Evolutionary conservation across 2,113 vertebrate genomes (phyloP).

Genomic region (Anoplopoma fimbria): DNA sequence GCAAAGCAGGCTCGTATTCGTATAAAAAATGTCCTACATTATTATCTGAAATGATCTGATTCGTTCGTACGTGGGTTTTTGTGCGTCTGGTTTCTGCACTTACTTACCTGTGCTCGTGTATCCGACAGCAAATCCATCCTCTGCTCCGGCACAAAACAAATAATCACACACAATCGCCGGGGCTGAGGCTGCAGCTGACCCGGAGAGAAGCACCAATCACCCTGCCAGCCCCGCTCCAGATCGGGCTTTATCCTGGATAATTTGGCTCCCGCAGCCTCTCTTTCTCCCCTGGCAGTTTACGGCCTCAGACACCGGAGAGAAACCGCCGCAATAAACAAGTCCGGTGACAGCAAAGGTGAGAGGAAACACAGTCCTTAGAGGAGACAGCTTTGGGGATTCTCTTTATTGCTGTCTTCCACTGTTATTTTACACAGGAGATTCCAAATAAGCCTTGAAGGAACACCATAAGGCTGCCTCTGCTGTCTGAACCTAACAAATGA

Average conservation of each 20-base stretch:
- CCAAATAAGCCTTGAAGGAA: neutral
- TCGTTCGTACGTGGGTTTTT: neutral
- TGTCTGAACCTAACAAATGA: neutral
- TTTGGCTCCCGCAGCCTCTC: constrained; percentile 23
- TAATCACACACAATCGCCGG: constrained; percentile 29
- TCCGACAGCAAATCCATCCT: constrained; percentile 31
- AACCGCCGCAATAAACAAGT: constrained; percentile 33
- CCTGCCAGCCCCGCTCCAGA: constrained; percentile 1
- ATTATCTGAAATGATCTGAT: neutral
- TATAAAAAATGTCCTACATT: neutral
- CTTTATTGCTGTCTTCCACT: constrained; percentile 32
- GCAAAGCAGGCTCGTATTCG: neutral
- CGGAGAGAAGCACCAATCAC: neutral
- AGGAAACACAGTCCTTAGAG: constrained; percentile 27
- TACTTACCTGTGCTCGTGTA: neutral
- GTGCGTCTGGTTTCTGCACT: neutral
- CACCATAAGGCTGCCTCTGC: neutral
- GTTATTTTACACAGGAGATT: constrained; percentile 20
- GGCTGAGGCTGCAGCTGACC: constrained; percentile 10
- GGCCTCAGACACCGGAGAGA: constrained; percentile 6
- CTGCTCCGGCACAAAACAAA: constrained; percentile 18
- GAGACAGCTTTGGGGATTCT: constrained; percentile 1
- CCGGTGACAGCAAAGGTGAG: constrained; percentile 45
- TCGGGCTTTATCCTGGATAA: constrained; percentile 29
- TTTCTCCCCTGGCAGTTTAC: constrained; percentile 18